Percentiles rank a stretch among this genome's conserved stretches.
Evolutionary conservation across 2,113 vertebrate genomes (phyloP).

Genomic region (Leuciscus idus): DNA sequence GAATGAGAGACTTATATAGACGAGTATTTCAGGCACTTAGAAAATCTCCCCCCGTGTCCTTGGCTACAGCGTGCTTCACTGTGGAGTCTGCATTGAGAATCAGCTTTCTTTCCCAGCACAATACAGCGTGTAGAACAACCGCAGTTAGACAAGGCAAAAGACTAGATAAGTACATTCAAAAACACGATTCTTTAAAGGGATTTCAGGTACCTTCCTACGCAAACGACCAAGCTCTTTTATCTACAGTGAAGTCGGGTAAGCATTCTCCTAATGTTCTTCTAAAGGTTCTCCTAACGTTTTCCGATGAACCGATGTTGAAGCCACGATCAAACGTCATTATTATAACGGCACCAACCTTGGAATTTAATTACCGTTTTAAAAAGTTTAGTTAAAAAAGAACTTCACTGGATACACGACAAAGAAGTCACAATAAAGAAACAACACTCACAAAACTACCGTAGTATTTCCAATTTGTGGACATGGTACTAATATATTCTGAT

Average conservation of each 20-base stretch:
- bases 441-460: background rate
- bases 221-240: slow-evolving; percentile 67
- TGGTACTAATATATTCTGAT: background rate
- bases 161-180: slow-evolving; percentile 67
- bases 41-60: slow-evolving; percentile 71
- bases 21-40: slow-evolving; percentile 79
- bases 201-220: slow-evolving; percentile 62
- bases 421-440: slow-evolving; percentile 20
- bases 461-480: background rate
- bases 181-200: slow-evolving; percentile 75
- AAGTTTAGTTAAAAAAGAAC: background rate
- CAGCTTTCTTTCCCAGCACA: slow-evolving; percentile 58
- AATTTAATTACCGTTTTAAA: slow-evolving; percentile 12
- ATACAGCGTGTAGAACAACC: slow-evolving; percentile 49
- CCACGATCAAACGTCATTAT: slow-evolving; percentile 17
- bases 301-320: slow-evolving; percentile 38
- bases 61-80: slow-evolving; percentile 78
- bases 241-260: slow-evolving; percentile 61
- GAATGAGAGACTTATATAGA: slow-evolving; percentile 46
- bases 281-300: slow-evolving; percentile 1
- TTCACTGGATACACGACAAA: slow-evolving; percentile 12
- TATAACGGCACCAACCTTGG: slow-evolving; percentile 2
- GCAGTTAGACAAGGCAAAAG: slow-evolving; percentile 65
- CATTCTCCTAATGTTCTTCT: background rate
- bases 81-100: slow-evolving; percentile 64